phyloP scores from a whole-genome alignment of 2,113 vertebrate genomes.

The Trochalopteron elliotii region DNA sequence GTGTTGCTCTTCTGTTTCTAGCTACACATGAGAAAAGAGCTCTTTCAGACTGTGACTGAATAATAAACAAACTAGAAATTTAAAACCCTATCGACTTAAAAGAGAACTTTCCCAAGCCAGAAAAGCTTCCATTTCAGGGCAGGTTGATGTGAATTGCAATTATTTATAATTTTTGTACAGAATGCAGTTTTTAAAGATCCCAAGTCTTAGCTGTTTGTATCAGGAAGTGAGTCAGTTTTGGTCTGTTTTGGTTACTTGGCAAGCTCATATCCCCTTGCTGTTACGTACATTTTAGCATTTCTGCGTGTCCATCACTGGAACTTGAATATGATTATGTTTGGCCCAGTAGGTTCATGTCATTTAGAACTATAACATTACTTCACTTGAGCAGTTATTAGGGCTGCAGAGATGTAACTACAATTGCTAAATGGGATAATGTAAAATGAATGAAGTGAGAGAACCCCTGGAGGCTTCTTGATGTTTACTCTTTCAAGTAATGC shows the following conservation, averaged over 20 bases:
- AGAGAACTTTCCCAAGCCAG: not conserved
- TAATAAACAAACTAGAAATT: not conserved
- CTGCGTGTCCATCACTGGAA: not conserved
- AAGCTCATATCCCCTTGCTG: not conserved
- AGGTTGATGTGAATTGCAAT: not conserved
- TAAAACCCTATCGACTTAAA: not conserved
- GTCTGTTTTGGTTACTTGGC: not conserved
- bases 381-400: constrained; percentile 38
- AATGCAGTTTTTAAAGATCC: not conserved
- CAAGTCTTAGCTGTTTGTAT: not conserved
- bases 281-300: not conserved
- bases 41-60: not conserved
- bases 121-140: not conserved
- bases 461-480: constrained; percentile 12
- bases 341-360: constrained; percentile 22
- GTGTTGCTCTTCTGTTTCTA: not conserved
- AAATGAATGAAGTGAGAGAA: constrained; percentile 36
- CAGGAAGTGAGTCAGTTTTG: constrained; percentile 9
- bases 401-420: constrained; percentile 25
- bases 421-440: constrained; percentile 23
- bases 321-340: constrained; percentile 2
- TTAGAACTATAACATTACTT: constrained; percentile 35
- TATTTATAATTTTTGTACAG: constrained; percentile 10
- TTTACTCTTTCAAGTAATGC: constrained; percentile 53
- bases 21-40: not conserved